Conservation (phyloP, 2,888 invertebrate species). For the Andrena marginata region DNA sequence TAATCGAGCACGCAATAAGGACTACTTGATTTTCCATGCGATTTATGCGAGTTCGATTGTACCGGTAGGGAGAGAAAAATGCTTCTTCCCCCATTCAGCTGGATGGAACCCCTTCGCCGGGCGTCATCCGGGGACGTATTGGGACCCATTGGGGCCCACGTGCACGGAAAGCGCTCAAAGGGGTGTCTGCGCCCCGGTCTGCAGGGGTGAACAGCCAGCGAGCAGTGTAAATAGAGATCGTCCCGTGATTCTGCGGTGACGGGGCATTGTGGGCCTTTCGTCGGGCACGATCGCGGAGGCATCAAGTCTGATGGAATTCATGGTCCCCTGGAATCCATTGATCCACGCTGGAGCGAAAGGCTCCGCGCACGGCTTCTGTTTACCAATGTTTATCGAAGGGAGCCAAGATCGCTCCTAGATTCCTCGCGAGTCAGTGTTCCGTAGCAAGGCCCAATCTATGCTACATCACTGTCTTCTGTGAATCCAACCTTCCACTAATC, state of each 20-base stretch:
- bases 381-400: constrained; percentile 16
- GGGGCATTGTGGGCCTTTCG: constrained; percentile 65
- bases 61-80: constrained; percentile 26
- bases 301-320: constrained; percentile 25
- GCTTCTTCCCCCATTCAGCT: constrained; percentile 16
- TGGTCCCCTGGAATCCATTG: background rate
- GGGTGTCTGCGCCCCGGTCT: background rate
- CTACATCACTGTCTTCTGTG: too few species aligned
- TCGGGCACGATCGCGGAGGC: constrained; percentile 41
- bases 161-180: constrained; percentile 49
- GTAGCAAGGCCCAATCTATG: too few species aligned
- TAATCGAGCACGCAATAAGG: constrained; percentile 48
- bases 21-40: constrained; percentile 64
- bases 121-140: constrained; percentile 33
- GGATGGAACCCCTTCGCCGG: constrained; percentile 35
- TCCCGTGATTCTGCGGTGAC: constrained; percentile 64
- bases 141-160: constrained; percentile 54
- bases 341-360: background rate
- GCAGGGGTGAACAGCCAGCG: constrained; percentile 16
- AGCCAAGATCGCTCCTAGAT: background rate
- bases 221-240: constrained; percentile 65
- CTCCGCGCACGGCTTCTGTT: constrained; percentile 13
- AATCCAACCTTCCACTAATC: too few species aligned
- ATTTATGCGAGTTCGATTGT: constrained; percentile 57
- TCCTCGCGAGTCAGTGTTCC: too few species aligned